Conservation (phyloP, 1,140 invertebrate species). For the Lepidurus arcticus region DNA sequence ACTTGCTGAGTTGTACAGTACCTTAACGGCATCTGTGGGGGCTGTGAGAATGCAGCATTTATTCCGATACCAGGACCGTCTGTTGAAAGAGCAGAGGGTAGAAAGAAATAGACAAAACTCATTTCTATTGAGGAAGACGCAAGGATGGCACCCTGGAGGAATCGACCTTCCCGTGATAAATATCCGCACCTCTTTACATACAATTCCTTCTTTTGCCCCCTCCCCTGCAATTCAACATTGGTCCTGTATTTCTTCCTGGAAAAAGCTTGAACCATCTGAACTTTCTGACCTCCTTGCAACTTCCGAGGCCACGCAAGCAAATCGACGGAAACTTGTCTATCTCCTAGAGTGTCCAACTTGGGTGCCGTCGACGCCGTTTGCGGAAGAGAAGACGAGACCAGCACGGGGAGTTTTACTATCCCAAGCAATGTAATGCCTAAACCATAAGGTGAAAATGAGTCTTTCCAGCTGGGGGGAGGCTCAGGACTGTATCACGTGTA, state of each 20-base stretch:
- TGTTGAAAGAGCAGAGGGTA: not conserved
- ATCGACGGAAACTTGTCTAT: not conserved
- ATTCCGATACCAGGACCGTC: not conserved
- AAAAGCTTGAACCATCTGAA: not conserved
- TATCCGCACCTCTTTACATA: not conserved
- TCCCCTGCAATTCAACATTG: not conserved
- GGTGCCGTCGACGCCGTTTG: not conserved
- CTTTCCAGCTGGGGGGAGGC: not conserved
- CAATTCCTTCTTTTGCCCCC: not conserved
- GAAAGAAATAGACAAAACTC: not conserved
- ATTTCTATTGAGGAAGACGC: constrained; percentile 19
- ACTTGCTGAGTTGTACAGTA: not conserved
- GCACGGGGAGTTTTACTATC: not conserved
- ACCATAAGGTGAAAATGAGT: constrained; percentile 13
- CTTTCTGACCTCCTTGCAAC: not conserved
- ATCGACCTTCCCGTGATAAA: constrained; percentile 10
- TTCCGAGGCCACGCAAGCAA: not conserved
- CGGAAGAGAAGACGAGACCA: constrained; percentile 12
- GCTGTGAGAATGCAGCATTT: not conserved
- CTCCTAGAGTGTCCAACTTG: not conserved
- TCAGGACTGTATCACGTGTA: not conserved
- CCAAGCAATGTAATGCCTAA: not conserved
- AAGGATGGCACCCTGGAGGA: constrained; percentile 1
- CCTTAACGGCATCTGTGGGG: not conserved
- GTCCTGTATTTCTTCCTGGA: not conserved